phyloP scores from a whole-genome alignment of 2,888 invertebrate genomes.

The Euproctis similis region DNA sequence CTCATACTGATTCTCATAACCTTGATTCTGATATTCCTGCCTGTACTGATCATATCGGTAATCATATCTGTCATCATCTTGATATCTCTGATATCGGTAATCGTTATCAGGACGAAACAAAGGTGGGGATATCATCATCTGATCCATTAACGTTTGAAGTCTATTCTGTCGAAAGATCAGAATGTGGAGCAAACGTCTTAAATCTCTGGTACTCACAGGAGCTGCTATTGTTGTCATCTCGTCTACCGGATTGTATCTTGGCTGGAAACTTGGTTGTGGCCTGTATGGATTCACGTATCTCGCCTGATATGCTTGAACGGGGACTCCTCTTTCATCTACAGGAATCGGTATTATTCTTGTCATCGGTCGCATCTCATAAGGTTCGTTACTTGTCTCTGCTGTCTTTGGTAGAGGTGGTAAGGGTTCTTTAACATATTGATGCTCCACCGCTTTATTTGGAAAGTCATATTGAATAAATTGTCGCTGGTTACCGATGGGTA shows the following conservation, averaged over 20 bases:
- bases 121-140: slow-evolving; percentile 51
- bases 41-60: slow-evolving; percentile 58
- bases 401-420: slow-evolving; percentile 33
- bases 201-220: slow-evolving; percentile 82
- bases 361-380: slow-evolving; percentile 54
- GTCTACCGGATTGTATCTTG: slow-evolving; percentile 66
- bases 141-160: slow-evolving; percentile 74
- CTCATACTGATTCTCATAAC: slow-evolving; percentile 63
- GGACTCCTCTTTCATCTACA: slow-evolving; percentile 64
- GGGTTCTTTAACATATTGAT: slow-evolving; percentile 53
- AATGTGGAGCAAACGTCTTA: slow-evolving; percentile 80
- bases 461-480: slow-evolving; percentile 66
- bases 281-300: slow-evolving; percentile 55
- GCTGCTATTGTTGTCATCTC: slow-evolving; percentile 78
- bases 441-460: slow-evolving; percentile 66
- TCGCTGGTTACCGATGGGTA: slow-evolving; percentile 71
- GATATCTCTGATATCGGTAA: slow-evolving; percentile 48
- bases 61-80: slow-evolving; percentile 57
- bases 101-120: slow-evolving; percentile 44
- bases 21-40: slow-evolving; percentile 57
- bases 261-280: slow-evolving; percentile 35
- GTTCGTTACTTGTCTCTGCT: slow-evolving; percentile 47
- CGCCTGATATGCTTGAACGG: slow-evolving; percentile 56
- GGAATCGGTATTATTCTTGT: slow-evolving; percentile 62
- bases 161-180: slow-evolving; percentile 79